A percentile compares a stretch with the other conserved stretches of the same genome.
Evolutionary conservation across 2,888 invertebrate genomes (phyloP).

Genomic region (Zhuqinia jingwanae): DNA sequence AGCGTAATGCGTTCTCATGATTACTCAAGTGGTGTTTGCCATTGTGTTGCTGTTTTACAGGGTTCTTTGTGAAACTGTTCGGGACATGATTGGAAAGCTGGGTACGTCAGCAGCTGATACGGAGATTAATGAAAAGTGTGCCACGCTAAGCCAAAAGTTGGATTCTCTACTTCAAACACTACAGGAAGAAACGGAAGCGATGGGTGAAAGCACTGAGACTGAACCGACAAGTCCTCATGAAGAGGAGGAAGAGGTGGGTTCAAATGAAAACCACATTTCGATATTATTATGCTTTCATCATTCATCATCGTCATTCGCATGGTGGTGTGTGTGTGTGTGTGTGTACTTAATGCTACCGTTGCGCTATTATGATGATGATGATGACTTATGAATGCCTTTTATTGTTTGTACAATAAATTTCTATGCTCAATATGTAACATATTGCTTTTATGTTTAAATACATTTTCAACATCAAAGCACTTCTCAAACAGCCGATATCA

Average conservation of each 20-base stretch:
- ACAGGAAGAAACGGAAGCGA: conserved; percentile 84
- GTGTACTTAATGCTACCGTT: not conserved
- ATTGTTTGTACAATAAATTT: not conserved
- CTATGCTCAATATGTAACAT: not conserved
- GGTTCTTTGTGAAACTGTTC: conserved; percentile 89
- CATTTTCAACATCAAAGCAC: conserved; percentile 23
- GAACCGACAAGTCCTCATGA: conserved; percentile 66
- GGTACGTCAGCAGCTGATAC: conserved; percentile 80
- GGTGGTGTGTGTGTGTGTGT: too few relatives aligned
- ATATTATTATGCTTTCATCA: conserved; percentile 14
- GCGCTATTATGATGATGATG: not conserved
- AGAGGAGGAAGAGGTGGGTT: conserved; percentile 72
- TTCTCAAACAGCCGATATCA: not conserved
- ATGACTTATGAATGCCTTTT: not conserved
- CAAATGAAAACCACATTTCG: conserved; percentile 33
- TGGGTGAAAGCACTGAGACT: conserved; percentile 68
- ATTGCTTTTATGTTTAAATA: not conserved
- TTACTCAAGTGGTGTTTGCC: conserved; percentile 48
- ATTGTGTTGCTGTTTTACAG: conserved; percentile 80
- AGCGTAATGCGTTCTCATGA: conserved; percentile 31
- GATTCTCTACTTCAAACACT: conserved; percentile 88
- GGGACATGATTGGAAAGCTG: conserved; percentile 86
- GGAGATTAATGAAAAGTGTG: conserved; percentile 85
- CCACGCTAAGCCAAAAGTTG: conserved; percentile 88
- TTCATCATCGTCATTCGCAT: too few relatives aligned